Conservation (phyloP, 2,113 vertebrate species). For the Ictalurus furcatus region DNA sequence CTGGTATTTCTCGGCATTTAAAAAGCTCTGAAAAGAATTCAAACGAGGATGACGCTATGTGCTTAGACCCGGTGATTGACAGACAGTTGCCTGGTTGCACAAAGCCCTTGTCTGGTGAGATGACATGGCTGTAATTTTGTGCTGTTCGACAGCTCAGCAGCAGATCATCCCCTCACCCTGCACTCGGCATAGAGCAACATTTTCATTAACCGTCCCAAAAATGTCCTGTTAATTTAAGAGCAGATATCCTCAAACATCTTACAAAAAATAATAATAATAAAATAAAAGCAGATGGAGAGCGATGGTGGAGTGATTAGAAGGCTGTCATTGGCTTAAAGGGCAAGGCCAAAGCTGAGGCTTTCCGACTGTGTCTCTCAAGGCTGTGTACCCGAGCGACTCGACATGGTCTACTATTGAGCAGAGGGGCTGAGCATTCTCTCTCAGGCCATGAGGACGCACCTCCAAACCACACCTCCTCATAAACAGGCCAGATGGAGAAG, state of each 20-base stretch:
- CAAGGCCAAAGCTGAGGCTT: conserved; percentile 50
- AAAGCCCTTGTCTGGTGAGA: conserved; percentile 74
- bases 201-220: conserved; percentile 52
- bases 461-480: conserved; percentile 13
- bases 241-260: background rate
- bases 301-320: conserved; percentile 47
- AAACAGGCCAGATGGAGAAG: conserved; percentile 31
- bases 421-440: background rate
- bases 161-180: conserved; percentile 60
- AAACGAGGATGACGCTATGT: conserved; percentile 69
- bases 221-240: background rate
- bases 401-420: conserved; percentile 39
- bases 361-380: conserved; percentile 54
- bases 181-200: conserved; percentile 55
- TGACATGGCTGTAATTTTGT: conserved; percentile 70
- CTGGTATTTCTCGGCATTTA: conserved; percentile 70
- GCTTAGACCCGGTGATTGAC: conserved; percentile 73
- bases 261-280: background rate
- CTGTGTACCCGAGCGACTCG: conserved; percentile 49
- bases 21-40: conserved; percentile 64
- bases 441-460: conserved; percentile 6
- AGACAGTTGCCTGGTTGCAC: conserved; percentile 69
- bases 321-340: conserved; percentile 38
- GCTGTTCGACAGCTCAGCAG: conserved; percentile 62
- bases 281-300: conserved; percentile 33